These are phyloP conservation scores for Tarsius wallacei DNA, from an alignment of 2,797 vertebrate species.

Conservation along the genomic window DNA sequence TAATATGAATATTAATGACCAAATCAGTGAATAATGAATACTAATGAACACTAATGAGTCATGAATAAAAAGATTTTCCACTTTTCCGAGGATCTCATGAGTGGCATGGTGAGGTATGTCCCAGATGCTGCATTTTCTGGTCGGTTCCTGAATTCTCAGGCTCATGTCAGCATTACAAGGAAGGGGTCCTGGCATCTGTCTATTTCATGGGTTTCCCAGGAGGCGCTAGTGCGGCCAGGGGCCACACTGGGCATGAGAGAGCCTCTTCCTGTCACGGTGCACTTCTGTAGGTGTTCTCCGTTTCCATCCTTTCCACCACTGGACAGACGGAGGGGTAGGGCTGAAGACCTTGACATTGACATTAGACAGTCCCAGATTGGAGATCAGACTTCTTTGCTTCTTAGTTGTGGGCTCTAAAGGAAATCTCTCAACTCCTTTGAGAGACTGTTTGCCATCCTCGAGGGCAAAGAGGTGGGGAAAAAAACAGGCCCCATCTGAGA, in stretches of 20 bases:
- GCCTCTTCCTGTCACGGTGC: background rate
- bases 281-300: background rate
- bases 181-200: background rate
- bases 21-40: background rate
- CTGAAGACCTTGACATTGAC: background rate
- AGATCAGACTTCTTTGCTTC: background rate
- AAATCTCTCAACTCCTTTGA: background rate
- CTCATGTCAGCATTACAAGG: background rate
- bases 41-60: background rate
- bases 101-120: background rate
- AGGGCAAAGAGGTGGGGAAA: background rate
- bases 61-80: background rate
- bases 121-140: fast-evolving
- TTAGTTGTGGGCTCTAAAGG: background rate
- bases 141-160: background rate
- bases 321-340: background rate
- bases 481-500: background rate
- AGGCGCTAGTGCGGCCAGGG: background rate
- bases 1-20: slow-evolving; percentile 10
- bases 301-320: background rate
- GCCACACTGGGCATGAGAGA: fast-evolving
- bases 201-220: background rate
- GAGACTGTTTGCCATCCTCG: background rate
- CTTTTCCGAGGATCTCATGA: background rate
- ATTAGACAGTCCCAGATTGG: background rate